Conservation (phyloP, 2,797 vertebrate species). For the Florisuga fusca region DNA sequence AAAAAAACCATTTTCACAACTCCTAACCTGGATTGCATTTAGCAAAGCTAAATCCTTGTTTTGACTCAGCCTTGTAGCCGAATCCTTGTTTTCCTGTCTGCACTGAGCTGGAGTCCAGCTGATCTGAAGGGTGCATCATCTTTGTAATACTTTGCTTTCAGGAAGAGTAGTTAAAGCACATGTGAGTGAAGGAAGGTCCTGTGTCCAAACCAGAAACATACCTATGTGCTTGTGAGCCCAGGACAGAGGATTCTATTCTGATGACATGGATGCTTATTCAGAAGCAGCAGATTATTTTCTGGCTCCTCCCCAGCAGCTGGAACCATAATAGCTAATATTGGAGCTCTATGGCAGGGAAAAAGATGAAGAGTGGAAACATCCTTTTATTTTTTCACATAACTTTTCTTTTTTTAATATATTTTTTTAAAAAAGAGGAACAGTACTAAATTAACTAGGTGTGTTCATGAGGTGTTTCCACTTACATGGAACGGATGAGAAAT, state of each 20-base stretch:
- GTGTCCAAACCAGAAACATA: background rate
- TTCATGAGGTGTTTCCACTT: background rate
- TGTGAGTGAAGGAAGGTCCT: fast-evolving
- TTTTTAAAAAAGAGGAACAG: background rate
- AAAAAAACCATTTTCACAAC: background rate
- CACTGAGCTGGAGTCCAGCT: background rate
- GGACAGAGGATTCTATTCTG: background rate
- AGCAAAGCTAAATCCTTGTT: no score
- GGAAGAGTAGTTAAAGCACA: background rate
- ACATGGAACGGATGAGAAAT: background rate
- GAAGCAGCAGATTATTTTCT: background rate
- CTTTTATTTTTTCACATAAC: background rate
- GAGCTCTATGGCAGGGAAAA: background rate
- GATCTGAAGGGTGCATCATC: background rate
- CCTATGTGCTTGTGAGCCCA: background rate
- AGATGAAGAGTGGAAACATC: background rate
- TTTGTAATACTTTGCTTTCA: background rate
- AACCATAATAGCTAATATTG: background rate
- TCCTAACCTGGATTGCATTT: background rate
- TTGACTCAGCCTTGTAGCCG: no score
- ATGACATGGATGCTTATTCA: background rate
- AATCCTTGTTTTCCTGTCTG: background rate
- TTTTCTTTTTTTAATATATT: background rate
- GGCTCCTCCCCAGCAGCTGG: background rate
- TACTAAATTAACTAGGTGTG: background rate